Percentiles rank a stretch among this genome's conserved stretches.
Conservation (phyloP, 2,797 vertebrate genomes). For the Falco naumanni region DNA sequence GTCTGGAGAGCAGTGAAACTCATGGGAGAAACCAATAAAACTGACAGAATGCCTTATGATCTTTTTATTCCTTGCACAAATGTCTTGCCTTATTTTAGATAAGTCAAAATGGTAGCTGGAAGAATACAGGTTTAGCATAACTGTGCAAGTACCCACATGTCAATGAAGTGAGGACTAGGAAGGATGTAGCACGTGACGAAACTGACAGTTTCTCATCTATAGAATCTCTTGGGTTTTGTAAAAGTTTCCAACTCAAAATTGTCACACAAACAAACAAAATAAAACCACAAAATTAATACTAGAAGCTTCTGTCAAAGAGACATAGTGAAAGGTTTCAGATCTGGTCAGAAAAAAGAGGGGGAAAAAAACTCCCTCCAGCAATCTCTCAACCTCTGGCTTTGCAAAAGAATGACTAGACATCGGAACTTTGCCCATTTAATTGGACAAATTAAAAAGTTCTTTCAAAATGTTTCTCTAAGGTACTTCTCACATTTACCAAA, state of each 20-base stretch:
- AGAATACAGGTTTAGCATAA: slow-evolving; percentile 18
- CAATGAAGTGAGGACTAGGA: neutral
- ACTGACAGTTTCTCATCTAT: neutral
- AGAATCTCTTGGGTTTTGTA: neutral
- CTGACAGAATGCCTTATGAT: slow-evolving; percentile 59
- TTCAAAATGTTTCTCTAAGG: neutral
- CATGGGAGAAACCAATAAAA: slow-evolving; percentile 58
- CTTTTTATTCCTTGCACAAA: slow-evolving; percentile 68
- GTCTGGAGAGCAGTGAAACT: slow-evolving; percentile 44
- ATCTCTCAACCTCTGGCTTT: neutral
- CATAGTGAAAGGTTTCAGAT: neutral
- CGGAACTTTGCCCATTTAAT: neutral
- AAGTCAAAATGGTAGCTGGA: slow-evolving; percentile 35
- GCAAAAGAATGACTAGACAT: neutral
- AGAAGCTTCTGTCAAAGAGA: neutral
- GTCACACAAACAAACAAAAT: neutral
- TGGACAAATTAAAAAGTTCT: neutral
- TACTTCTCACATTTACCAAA: neutral
- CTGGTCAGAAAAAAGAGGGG: neutral
- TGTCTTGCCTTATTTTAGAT: slow-evolving; percentile 51
- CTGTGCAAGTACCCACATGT: neutral
- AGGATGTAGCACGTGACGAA: neutral
- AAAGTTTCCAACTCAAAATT: neutral
- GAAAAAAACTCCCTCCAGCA: neutral
- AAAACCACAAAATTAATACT: neutral